phyloP scores from a whole-genome alignment of 2,797 vertebrate species.

The Diplodus sargus region DNA sequence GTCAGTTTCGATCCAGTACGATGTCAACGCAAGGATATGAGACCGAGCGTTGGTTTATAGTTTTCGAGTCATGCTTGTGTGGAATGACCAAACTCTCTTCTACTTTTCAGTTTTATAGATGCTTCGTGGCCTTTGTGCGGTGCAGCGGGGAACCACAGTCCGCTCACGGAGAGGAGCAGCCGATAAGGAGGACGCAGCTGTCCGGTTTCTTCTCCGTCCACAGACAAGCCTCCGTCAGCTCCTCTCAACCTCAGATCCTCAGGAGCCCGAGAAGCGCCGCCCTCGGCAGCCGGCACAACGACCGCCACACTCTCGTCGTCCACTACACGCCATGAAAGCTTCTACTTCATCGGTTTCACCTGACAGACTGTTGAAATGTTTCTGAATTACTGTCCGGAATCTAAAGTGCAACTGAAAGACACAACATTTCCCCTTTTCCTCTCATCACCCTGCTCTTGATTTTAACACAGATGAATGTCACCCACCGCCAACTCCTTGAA shows the following conservation, averaged over 20 bases:
- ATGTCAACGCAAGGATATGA: no score
- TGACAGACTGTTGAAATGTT: neutral
- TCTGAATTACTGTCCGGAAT: neutral
- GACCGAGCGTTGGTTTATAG: no score
- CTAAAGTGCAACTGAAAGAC: slow-evolving; percentile 17
- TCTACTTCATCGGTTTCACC: neutral
- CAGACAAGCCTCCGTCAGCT: slow-evolving; percentile 42
- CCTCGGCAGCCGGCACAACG: slow-evolving; percentile 42
- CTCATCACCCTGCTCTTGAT: neutral
- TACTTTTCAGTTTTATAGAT: slow-evolving; percentile 74
- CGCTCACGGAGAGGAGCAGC: slow-evolving; percentile 47
- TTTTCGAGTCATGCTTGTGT: neutral
- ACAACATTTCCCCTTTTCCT: neutral
- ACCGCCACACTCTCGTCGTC: slow-evolving; percentile 63
- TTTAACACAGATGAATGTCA: slow-evolving; percentile 13
- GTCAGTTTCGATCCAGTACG: no score
- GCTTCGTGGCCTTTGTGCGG: slow-evolving; percentile 78
- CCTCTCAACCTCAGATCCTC: slow-evolving; percentile 32
- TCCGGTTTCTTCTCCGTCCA: slow-evolving; percentile 20
- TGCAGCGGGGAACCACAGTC: slow-evolving; percentile 66
- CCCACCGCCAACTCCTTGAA: slow-evolving; percentile 9
- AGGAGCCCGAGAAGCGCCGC: slow-evolving; percentile 19
- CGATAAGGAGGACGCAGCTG: slow-evolving; percentile 13
- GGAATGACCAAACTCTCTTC: neutral
- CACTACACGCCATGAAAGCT: slow-evolving; percentile 70